Evolutionary conservation across 2,113 vertebrate species (phyloP), one percentile per base, ranked within the genome.

Genomic region (Dicerorhinus sumatrensis): DNA sequence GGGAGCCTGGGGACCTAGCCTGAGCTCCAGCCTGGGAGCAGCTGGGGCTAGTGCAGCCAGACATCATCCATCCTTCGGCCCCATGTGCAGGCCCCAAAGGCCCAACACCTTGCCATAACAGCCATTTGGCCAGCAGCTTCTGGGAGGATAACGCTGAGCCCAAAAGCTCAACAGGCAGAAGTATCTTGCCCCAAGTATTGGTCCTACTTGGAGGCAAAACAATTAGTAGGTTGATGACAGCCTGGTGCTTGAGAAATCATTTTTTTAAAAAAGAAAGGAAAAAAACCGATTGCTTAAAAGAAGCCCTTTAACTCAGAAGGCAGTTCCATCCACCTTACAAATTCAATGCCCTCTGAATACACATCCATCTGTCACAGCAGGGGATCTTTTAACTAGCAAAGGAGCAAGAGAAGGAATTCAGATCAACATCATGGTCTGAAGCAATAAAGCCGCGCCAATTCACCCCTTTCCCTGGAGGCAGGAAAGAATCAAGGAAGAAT

Each of bases 401-500:
- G 0, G 0, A 97, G 97, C 95, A 87, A 62, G 46, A 98, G 83
- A 96, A 56, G 88, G 83, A 97, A 95, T 93, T 0, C 79, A 97
- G 93, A 97, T 60, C 96, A 67, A 96, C 96, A 96, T 75, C 96
- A 94, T 25, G 3, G 25, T 13, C 94, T 8, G 18, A 1, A 48
- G 97, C 94, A 60, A 51, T 56, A 89, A 97, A 98, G 97, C 56
- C 90, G 42, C n/a, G 58, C 14, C 13, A 4, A 70, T 31, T 97
- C 97, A 94, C 75, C 81, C 96, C 63, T 97, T 81, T 63, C 56
- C 97, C 91, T 12, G 5, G 42, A 97, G 96, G 70, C 93, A 95
- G 92, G 70, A 86, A 97, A 97, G 92, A 98, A 96, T 97, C 98
- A 98, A 96, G 94, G 77, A 98, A 97, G 92, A 98, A 98, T 98